phyloP scores from a whole-genome alignment of 2,888 invertebrate species.

The Micropterix aruncella region DNA sequence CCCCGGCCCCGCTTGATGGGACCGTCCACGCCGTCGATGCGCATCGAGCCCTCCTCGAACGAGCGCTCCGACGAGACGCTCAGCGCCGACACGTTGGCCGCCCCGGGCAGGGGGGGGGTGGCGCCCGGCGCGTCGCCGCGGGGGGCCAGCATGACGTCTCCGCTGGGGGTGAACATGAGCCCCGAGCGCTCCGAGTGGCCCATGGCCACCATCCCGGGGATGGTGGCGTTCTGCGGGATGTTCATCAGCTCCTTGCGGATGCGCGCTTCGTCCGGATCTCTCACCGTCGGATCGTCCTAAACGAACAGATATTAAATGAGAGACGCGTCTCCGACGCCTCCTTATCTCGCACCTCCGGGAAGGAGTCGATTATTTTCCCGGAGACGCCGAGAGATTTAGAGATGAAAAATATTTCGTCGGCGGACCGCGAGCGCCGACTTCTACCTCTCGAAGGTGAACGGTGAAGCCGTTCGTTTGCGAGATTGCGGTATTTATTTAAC shows the following conservation, averaged over 20 bases:
- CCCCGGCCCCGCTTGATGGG: conserved; percentile 35
- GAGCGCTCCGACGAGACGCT: background rate
- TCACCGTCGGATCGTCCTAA: conserved; percentile 36
- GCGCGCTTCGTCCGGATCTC: conserved; percentile 23
- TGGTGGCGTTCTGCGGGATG: conserved; percentile 21
- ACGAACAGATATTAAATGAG: too few species aligned
- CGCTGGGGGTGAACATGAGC: conserved; percentile 20
- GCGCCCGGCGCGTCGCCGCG: conserved; percentile 10
- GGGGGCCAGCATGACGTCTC: conserved; percentile 35
- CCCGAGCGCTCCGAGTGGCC: conserved; percentile 28
- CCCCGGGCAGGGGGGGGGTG: background rate
- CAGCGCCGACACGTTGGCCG: background rate
- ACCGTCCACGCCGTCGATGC: conserved; percentile 19
- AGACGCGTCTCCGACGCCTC: too few species aligned
- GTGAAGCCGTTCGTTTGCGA: too few species aligned
- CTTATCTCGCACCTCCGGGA: too few species aligned
- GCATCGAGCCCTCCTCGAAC: conserved; percentile 15
- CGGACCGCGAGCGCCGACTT: too few species aligned
- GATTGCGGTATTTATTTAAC: too few species aligned
- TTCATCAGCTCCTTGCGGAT: conserved; percentile 27
- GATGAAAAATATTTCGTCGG: too few species aligned
- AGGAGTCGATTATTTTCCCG: too few species aligned
- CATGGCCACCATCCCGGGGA: conserved; percentile 36
- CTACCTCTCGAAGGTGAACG: too few species aligned
- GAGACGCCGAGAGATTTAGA: too few species aligned